phyloP scores from a whole-genome alignment of 2,888 invertebrate genomes.

The Conomelus anceps region DNA sequence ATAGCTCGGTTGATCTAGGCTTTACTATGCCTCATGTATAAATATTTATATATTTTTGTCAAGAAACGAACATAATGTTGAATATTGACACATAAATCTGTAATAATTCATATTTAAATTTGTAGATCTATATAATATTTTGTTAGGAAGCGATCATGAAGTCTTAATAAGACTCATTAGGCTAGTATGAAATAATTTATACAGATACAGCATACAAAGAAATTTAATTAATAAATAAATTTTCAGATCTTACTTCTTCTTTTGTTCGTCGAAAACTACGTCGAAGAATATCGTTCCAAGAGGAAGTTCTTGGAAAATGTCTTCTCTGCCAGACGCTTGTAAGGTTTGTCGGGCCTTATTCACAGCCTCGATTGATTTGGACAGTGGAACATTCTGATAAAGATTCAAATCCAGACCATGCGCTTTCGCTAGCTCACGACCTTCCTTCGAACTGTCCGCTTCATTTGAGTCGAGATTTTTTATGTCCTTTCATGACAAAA shows the following conservation, averaged over 20 bases:
- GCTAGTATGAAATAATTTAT: too few species aligned
- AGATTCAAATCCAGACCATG: constrained; percentile 33
- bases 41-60: too few species aligned
- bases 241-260: constrained; percentile 5
- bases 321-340: constrained; percentile 4
- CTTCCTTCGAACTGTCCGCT: constrained; percentile 15
- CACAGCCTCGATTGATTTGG: constrained; percentile 8
- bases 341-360: constrained; percentile 2
- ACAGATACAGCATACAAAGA: too few species aligned
- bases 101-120: too few species aligned
- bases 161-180: too few species aligned
- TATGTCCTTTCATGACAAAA: background rate
- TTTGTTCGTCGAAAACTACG: background rate
- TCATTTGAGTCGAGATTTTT: background rate
- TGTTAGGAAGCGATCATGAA: too few species aligned
- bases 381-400: constrained; percentile 20
- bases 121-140: too few species aligned
- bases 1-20: too few species aligned
- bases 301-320: constrained; percentile 8
- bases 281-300: constrained; percentile 9
- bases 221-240: background rate
- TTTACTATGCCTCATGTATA: too few species aligned
- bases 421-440: constrained; percentile 29
- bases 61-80: too few species aligned
- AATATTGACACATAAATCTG: too few species aligned